Percentiles rank a stretch among this genome's conserved stretches.
phyloP scores from a whole-genome alignment of 2,113 vertebrate species.

The Phalacrocorax pelagicus region DNA sequence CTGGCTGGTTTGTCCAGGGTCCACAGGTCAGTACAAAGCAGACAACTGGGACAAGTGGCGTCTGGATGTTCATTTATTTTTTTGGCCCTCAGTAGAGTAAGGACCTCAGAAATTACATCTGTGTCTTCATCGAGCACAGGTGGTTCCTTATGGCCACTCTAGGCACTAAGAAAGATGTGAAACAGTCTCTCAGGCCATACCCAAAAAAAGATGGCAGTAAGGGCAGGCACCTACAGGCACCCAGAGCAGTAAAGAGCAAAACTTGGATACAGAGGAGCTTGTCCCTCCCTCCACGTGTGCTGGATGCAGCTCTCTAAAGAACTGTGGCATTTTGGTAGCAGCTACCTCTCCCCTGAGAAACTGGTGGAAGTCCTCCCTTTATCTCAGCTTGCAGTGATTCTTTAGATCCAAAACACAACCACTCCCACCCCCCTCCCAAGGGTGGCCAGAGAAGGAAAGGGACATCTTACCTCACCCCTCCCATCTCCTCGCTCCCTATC shows the following conservation, averaged over 20 bases:
- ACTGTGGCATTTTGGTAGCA: not conserved
- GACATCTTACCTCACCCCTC: not conserved
- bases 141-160: not conserved
- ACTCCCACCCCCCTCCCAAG: not conserved
- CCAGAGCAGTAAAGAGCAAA: not conserved
- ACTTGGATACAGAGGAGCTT: not conserved
- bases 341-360: not conserved
- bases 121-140: not conserved
- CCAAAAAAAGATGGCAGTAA: not conserved
- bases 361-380: not conserved
- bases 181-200: not conserved
- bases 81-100: not conserved
- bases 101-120: not conserved
- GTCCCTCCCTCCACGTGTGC: not conserved
- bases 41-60: not conserved
- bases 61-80: not conserved
- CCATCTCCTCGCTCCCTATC: not conserved
- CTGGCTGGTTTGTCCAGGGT: not conserved
- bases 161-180: not conserved
- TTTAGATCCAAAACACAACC: not conserved
- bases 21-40: not conserved
- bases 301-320: not conserved
- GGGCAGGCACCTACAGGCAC: not conserved
- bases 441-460: not conserved
- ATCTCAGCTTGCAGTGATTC: not conserved